These are phyloP conservation scores for Eurystomus gularis DNA, from an alignment of 2,113 vertebrate species.

Conservation along the genomic window DNA sequence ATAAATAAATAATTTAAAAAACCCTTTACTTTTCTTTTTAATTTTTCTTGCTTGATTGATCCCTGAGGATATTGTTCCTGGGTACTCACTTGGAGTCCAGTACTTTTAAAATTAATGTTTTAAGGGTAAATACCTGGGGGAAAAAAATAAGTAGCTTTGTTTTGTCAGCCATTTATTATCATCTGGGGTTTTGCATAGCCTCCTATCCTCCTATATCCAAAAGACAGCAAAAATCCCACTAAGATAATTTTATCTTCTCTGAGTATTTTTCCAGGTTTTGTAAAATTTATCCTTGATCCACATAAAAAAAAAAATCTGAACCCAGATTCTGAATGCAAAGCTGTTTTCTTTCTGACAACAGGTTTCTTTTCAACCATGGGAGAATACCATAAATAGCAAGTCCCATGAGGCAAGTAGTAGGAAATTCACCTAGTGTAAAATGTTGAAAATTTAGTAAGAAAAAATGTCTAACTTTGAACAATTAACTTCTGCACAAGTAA, in stretches of 20 bases:
- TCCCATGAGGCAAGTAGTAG: neutral
- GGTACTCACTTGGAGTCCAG: neutral
- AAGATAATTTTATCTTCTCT: neutral
- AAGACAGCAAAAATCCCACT: neutral
- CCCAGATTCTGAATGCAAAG: neutral
- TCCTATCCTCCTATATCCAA: neutral
- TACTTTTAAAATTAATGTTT: neutral
- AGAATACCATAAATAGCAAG: neutral
- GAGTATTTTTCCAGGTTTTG: neutral
- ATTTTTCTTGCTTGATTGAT: neutral
- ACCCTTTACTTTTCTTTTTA: too few relatives aligned
- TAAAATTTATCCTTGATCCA: neutral
- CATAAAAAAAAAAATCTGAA: neutral
- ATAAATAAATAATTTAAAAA: too few relatives aligned
- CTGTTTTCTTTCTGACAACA: neutral
- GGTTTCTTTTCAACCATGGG: neutral
- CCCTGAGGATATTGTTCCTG: neutral
- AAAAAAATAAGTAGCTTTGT: neutral
- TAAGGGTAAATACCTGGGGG: neutral
- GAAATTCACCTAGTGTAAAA: neutral
- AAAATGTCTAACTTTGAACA: neutral
- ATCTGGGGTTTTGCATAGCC: neutral
- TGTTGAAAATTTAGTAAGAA: neutral
- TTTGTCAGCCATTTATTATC: neutral
- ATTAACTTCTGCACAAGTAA: slow-evolving; percentile 16